Percentiles rank a stretch among this genome's conserved stretches.
These are phyloP conservation scores for Onychomys leucogaster DNA, from an alignment of 2,797 vertebrate genomes.

Conservation along the genomic window DNA sequence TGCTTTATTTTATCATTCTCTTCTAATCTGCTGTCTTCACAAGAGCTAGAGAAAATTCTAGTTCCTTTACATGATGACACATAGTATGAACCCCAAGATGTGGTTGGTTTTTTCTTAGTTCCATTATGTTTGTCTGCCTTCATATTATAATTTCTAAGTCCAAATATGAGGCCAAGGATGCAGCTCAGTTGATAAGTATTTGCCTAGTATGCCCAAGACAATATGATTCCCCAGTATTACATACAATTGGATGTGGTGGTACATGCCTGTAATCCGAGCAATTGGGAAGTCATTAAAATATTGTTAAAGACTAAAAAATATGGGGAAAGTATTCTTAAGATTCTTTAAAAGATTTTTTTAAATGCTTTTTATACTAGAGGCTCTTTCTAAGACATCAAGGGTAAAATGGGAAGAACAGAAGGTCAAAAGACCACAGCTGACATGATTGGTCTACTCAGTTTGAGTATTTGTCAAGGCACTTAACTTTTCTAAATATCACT, in stretches of 20 bases:
- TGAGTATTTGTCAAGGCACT: neutral
- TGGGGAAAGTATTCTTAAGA: neutral
- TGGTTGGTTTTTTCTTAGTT: slow-evolving; percentile 31
- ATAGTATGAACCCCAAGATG: neutral
- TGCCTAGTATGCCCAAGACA: neutral
- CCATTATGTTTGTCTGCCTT: slow-evolving; percentile 54
- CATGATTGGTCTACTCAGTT: neutral
- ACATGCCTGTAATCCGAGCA: neutral
- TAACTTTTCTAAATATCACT: slow-evolving; percentile 31
- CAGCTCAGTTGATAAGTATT: neutral
- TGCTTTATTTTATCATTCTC: slow-evolving; percentile 54
- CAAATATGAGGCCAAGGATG: neutral
- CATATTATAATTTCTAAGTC: neutral
- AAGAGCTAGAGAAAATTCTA: slow-evolving; percentile 54
- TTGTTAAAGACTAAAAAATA: neutral
- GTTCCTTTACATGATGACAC: neutral
- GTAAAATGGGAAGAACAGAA: slow-evolving; percentile 1
- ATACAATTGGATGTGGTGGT: neutral
- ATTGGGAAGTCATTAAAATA: neutral
- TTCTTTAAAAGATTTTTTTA: neutral
- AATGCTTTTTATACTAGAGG: neutral
- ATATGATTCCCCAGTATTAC: neutral
- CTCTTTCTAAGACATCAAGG: slow-evolving; percentile 13
- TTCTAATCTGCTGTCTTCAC: slow-evolving; percentile 50
- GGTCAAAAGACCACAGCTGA: slow-evolving; percentile 38